Evolutionary conservation across 2,888 invertebrate genomes (phyloP).

Genomic region (Ecdyonurus torrentis): DNA sequence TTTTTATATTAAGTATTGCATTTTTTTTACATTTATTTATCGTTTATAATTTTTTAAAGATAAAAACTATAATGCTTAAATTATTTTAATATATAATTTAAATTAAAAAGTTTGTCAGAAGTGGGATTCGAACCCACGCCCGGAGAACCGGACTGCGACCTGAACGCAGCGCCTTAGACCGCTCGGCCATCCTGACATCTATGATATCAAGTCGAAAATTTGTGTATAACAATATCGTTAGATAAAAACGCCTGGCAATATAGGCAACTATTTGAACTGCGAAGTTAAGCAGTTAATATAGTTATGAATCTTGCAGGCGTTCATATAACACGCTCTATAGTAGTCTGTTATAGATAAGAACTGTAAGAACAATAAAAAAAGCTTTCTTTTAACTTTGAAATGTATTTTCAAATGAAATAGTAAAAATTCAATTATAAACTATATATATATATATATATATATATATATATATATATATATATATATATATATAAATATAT

Average conservation of each 20-base stretch:
- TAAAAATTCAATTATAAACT: no score
- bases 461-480: no score
- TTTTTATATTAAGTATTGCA: no score
- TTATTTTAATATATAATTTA: background rate
- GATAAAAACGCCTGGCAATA: background rate
- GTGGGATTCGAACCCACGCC: background rate
- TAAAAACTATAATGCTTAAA: background rate
- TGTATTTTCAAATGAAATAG: no score
- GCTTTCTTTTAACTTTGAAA: no score
- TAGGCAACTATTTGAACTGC: background rate
- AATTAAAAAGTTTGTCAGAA: background rate
- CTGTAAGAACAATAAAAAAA: no score
- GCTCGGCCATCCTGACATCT: background rate
- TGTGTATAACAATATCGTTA: background rate
- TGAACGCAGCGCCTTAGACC: background rate
- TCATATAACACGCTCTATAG: no score
- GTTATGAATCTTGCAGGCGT: background rate
- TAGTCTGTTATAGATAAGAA: no score
- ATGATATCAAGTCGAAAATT: background rate
- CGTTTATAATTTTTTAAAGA: no score
- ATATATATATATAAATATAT: no score
- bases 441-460: no score
- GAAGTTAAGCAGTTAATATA: background rate
- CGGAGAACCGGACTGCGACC: background rate
- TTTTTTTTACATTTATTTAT: no score